These are phyloP conservation scores for Dendrocopos noguchii DNA, from an alignment of 2,113 vertebrate genomes.

Conservation along the genomic window DNA sequence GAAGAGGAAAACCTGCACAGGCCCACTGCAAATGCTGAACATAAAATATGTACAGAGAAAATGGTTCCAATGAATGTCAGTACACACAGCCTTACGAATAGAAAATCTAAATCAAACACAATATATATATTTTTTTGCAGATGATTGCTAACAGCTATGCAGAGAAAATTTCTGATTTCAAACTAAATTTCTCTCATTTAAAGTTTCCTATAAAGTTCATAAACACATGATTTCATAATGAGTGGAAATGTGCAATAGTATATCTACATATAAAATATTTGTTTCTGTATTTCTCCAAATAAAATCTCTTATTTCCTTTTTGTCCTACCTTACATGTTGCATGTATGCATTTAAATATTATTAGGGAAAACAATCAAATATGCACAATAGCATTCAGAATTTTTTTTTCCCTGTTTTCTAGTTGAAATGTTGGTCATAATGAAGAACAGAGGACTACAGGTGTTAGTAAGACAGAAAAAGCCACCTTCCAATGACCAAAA, in stretches of 20 bases:
- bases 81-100: neutral
- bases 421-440: neutral
- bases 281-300: neutral
- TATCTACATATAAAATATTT: neutral
- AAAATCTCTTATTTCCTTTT: neutral
- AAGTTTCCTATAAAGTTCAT: neutral
- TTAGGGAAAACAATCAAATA: neutral
- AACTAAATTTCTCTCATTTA: neutral
- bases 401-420: neutral
- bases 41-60: neutral
- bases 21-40: neutral
- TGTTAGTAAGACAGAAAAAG: neutral
- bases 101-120: neutral
- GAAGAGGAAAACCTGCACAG: neutral
- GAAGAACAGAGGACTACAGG: neutral
- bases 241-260: neutral
- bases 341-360: neutral
- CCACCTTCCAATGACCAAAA: neutral
- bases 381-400: neutral
- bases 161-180: neutral
- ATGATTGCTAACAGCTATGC: neutral
- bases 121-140: neutral
- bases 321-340: neutral
- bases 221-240: neutral
- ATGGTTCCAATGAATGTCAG: neutral